Evolutionary conservation across 2,797 vertebrate species (phyloP).

Genomic region (Leucoraja ocellata): DNA sequence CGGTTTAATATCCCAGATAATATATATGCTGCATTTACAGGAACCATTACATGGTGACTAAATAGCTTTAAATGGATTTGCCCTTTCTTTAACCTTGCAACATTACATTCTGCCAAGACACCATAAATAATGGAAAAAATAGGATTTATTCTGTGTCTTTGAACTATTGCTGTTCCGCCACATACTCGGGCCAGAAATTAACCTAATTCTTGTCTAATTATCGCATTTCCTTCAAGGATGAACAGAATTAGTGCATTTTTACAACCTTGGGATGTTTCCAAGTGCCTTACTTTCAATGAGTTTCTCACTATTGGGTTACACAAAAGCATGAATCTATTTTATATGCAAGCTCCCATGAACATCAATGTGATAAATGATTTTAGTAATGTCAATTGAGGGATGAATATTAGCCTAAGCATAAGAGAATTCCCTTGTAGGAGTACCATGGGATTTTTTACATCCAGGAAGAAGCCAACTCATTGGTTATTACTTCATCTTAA

Average conservation of each 20-base stretch:
- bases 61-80: conserved; percentile 23
- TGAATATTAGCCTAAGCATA: neutral
- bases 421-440: neutral
- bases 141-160: neutral
- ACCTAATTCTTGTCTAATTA: conserved; percentile 10
- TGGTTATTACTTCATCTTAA: neutral
- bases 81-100: conserved; percentile 28
- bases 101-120: neutral
- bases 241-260: neutral
- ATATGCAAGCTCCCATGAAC: neutral
- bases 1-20: neutral
- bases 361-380: neutral
- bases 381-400: neutral
- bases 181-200: neutral
- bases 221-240: neutral
- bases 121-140: neutral
- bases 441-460: neutral
- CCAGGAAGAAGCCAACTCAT: neutral
- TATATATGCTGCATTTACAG: neutral
- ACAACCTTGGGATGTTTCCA: neutral
- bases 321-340: neutral
- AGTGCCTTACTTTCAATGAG: neutral
- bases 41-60: neutral
- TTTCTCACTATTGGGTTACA: neutral
- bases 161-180: neutral